Evolutionary conservation across 2,797 vertebrate genomes (phyloP), one percentile per base, ranked within the genome.

Genomic region (Sebastes aleutianus): DNA sequence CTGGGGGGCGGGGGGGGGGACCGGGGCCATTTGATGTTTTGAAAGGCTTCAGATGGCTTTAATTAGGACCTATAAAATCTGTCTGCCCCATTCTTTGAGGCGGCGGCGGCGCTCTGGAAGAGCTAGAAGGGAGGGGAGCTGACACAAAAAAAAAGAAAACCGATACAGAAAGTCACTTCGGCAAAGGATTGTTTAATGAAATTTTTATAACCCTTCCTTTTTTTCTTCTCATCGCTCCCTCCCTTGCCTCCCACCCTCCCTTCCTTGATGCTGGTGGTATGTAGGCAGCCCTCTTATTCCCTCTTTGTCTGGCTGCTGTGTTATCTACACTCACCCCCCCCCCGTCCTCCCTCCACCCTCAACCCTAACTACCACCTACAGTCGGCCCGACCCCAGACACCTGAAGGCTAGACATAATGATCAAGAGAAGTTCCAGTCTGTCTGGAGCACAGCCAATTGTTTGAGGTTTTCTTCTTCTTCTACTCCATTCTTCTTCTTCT

Each of bases 321-420:
- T 95, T 96, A 95, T 96, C 94, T 95, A 89, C 94, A 94, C 94
- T 94, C 95, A 22, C 36, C 36, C 29, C 61, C 32, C 27, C 66
- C 94, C 24, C 39, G 18, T 31, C 39, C 86, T 75, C 80, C 83
- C 86, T 72, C 84, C 88, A 80, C 93, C 95, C 95, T 96, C 96
- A 95, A 87, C 88, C 43, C 95, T 92, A 94, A 93, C 94, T 92
- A 78, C 96, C 94, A 94, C 95, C 95, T 95, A 95, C 96, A 95
- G 94, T 94, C 93, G 85, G 74, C 72, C 87, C 43, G 74, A 90
- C 93, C 94, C 89, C 93, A 98, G 96, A 97, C 97, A 98, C 97
- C 97, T 98, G 97, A 98, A 97, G 96, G 96, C 97, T 95, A 96
- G 96, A 97, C 97, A 96, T 96, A 97, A 97, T 97, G 97, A 97